A percentile compares a stretch with the other conserved stretches of the same genome.
Evolutionary conservation across 2,113 vertebrate species (phyloP).

Genomic region (Euleptes europaea): DNA sequence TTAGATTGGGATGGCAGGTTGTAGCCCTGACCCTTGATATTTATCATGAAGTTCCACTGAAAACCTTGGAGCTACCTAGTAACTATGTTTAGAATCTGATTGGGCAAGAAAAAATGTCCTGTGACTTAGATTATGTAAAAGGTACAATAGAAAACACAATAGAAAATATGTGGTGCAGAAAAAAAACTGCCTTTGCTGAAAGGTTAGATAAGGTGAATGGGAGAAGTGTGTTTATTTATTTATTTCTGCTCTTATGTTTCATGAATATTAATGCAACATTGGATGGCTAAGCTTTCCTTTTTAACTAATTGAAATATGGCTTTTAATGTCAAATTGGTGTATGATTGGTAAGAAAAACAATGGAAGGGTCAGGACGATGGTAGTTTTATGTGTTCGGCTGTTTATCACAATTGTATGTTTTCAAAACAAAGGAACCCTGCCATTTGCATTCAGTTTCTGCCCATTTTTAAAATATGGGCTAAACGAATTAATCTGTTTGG

Average conservation of each 20-base stretch:
- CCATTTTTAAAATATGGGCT: constrained; percentile 6
- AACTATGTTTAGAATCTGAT: not conserved
- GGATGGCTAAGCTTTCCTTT: not conserved
- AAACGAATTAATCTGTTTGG: not conserved
- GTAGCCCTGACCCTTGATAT: not conserved
- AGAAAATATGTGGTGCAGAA: not conserved
- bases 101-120: not conserved
- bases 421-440: not conserved
- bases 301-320: not conserved
- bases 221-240: not conserved
- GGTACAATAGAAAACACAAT: not conserved
- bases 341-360: not conserved
- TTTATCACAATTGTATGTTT: not conserved
- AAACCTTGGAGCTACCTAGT: not conserved
- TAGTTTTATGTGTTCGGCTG: not conserved
- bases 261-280: not conserved
- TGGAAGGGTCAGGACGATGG: not conserved
- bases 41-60: not conserved
- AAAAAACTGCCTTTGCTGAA: not conserved
- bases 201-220: not conserved
- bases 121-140: not conserved
- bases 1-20: not conserved
- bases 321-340: constrained; percentile 24
- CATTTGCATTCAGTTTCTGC: constrained; percentile 2
- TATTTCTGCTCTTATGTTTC: not conserved